These are phyloP conservation scores for Cephus nigrinus DNA, from an alignment of 2,888 invertebrate species.

Conservation along the genomic window DNA sequence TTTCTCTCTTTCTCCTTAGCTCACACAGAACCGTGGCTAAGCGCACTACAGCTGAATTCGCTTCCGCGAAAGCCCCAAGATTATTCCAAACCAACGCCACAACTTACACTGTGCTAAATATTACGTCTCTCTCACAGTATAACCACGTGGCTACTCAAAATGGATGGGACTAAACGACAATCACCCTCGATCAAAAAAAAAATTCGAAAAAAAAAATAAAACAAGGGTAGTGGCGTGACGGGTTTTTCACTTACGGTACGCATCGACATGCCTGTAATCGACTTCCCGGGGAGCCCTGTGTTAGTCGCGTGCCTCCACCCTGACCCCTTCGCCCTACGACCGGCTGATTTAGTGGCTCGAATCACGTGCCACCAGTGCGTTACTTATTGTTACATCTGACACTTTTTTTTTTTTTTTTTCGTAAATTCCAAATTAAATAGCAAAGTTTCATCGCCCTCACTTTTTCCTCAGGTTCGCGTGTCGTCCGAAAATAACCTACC, in stretches of 20 bases:
- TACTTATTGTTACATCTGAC: background rate
- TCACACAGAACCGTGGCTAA: background rate
- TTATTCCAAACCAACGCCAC: background rate
- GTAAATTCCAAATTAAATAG: slow-evolving; percentile 13
- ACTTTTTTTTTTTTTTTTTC: background rate
- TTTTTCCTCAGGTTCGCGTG: background rate
- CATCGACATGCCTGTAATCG: background rate
- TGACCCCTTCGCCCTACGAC: background rate
- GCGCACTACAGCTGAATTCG: background rate
- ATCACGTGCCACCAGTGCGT: slow-evolving; percentile 6
- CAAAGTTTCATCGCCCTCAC: background rate
- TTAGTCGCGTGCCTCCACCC: background rate
- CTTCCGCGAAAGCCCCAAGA: background rate
- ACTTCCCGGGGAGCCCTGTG: background rate
- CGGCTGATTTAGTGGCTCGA: background rate
- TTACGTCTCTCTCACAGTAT: background rate
- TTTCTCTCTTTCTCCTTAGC: too few species aligned
- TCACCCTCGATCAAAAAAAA: background rate
- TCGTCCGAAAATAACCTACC: background rate
- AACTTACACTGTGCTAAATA: background rate
- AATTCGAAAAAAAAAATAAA: too few species aligned
- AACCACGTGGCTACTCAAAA: background rate
- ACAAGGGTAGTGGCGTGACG: background rate
- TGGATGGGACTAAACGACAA: background rate
- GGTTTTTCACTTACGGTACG: background rate